phyloP scores from a whole-genome alignment of 2,888 invertebrate species.

The Bombylius discolor region DNA sequence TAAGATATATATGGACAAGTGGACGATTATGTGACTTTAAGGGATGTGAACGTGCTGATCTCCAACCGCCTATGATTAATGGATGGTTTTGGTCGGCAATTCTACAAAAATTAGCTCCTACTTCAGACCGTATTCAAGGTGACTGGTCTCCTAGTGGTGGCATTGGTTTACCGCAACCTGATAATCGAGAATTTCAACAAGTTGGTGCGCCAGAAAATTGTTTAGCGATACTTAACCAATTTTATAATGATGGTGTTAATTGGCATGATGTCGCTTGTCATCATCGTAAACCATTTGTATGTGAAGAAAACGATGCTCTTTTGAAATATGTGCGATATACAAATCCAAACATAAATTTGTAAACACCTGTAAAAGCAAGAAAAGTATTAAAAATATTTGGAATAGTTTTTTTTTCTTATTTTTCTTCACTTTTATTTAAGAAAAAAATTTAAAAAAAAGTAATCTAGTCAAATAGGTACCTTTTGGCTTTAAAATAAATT shows the following conservation, averaged over 20 bases:
- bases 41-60: slow-evolving; percentile 74
- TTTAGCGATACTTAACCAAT: slow-evolving; percentile 72
- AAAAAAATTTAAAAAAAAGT: too few species aligned
- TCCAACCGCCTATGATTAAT: slow-evolving; percentile 66
- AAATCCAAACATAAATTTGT: slow-evolving; percentile 65
- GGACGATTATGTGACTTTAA: slow-evolving; percentile 83
- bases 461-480: too few species aligned
- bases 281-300: slow-evolving; percentile 77
- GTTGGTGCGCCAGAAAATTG: slow-evolving; percentile 78
- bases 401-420: too few species aligned
- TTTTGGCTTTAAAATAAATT: too few species aligned
- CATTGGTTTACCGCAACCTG: slow-evolving; percentile 75
- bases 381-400: too few species aligned
- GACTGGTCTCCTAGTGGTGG: slow-evolving; percentile 84
- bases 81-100: slow-evolving; percentile 92
- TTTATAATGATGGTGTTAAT: slow-evolving; percentile 81
- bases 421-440: too few species aligned
- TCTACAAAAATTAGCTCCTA: slow-evolving; percentile 71
- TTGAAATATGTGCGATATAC: slow-evolving; percentile 71
- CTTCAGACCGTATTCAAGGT: slow-evolving; percentile 66
- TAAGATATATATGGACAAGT: slow-evolving; percentile 85
- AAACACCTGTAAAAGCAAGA: slow-evolving; percentile 19
- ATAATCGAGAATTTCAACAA: slow-evolving; percentile 68
- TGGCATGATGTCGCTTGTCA: slow-evolving; percentile 90
- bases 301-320: slow-evolving; percentile 79